Evolutionary conservation across 2,113 vertebrate species (phyloP).

Genomic region (Indri indri): DNA sequence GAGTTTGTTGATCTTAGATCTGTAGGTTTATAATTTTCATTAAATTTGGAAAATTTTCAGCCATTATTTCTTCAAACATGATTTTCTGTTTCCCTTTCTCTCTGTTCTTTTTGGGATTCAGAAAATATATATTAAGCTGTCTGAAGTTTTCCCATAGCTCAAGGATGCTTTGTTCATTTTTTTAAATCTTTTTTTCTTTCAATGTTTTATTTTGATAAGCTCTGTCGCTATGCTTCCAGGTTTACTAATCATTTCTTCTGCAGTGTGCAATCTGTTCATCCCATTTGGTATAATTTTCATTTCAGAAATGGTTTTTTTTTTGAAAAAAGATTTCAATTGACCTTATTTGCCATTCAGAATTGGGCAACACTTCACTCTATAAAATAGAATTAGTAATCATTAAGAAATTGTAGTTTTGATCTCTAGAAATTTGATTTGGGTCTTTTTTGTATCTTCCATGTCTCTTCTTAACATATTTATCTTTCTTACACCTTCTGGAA

Average conservation of each 20-base stretch:
- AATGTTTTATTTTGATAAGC: neutral
- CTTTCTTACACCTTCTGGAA: neutral
- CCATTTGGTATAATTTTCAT: neutral
- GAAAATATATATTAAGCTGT: neutral
- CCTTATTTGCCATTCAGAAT: neutral
- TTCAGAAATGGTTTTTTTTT: neutral
- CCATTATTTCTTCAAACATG: neutral
- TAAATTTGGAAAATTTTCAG: neutral
- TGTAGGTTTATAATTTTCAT: neutral
- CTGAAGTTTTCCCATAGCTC: neutral
- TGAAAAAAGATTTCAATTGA: neutral
- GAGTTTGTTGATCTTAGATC: neutral
- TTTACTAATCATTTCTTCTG: neutral
- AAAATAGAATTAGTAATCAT: neutral
- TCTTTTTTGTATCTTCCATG: neutral
- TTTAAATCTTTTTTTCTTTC: neutral
- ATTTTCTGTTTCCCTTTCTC: neutral
- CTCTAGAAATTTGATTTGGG: neutral
- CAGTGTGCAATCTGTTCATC: neutral
- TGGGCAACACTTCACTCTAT: neutral
- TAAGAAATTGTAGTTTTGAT: neutral
- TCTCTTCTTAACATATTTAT: neutral
- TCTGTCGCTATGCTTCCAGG: neutral
- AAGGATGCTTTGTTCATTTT: neutral
- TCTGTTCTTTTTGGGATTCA: neutral